These are phyloP conservation scores for Belonocnema kinseyi DNA, from an alignment of 1,140 invertebrate genomes.

Conservation along the genomic window DNA sequence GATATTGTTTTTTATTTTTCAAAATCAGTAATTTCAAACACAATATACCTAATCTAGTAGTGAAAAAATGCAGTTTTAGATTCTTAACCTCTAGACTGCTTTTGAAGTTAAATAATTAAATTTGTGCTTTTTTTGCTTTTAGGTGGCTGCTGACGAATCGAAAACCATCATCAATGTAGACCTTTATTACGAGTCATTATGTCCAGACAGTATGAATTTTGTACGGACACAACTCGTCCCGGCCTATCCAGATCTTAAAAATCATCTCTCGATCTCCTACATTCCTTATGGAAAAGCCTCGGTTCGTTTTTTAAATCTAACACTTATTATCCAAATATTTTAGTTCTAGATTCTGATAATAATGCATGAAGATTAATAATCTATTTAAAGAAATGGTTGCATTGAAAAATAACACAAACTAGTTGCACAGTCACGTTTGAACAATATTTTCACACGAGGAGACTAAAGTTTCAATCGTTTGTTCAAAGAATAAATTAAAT, in stretches of 20 bases:
- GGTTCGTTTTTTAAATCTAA: conserved; percentile 68
- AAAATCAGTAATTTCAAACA: too few species aligned
- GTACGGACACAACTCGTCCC: conserved; percentile 75
- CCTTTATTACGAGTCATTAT: conserved; percentile 88
- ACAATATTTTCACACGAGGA: neutral
- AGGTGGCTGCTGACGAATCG: neutral
- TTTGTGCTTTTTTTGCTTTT: neutral
- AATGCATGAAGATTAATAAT: neutral
- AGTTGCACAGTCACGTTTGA: conserved; percentile 6
- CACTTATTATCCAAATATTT: neutral
- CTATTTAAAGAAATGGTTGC: neutral
- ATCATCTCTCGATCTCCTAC: conserved; percentile 56
- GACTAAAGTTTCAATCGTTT: neutral
- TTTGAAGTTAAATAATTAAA: neutral
- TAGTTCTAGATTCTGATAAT: conserved; percentile 12
- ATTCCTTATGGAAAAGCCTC: conserved; percentile 86
- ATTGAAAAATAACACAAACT: neutral
- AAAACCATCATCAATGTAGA: conserved; percentile 56
- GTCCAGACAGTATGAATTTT: conserved; percentile 85
- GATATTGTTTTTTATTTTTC: too few species aligned
- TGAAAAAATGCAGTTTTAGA: too few species aligned
- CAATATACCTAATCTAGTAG: too few species aligned
- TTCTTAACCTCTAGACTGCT: too few species aligned
- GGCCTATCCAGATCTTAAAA: conserved; percentile 53
- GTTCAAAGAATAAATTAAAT: neutral